phyloP scores from a whole-genome alignment of 2,888 invertebrate species.

The Agapostemon virescens region DNA sequence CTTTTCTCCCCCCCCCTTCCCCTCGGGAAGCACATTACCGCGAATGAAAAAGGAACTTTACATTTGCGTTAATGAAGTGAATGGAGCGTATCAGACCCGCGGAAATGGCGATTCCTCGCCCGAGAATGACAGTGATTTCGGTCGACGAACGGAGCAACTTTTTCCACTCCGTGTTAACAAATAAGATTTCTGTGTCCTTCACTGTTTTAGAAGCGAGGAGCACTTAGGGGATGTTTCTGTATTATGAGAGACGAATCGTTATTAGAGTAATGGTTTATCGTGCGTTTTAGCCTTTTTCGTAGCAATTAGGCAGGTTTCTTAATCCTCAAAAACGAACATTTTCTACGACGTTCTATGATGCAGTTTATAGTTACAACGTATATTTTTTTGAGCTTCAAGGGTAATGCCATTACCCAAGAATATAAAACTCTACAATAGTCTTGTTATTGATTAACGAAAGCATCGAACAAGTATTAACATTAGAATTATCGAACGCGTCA shows the following conservation, averaged over 20 bases:
- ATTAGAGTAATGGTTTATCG: not conserved
- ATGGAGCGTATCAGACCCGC: constrained; percentile 29
- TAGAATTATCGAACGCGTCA: too few relatives aligned
- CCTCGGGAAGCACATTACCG: constrained; percentile 28
- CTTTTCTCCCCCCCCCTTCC: not conserved
- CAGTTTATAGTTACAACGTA: too few relatives aligned
- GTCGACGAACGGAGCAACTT: not conserved
- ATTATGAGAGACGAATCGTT: not conserved
- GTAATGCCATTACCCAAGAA: not conserved
- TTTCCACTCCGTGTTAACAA: not conserved
- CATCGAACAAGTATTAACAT: too few relatives aligned
- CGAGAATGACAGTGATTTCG: constrained; percentile 3
- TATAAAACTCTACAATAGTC: not conserved
- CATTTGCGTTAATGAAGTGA: constrained; percentile 44
- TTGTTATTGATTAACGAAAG: not conserved
- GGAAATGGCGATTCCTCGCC: constrained; percentile 26
- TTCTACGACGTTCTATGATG: too few relatives aligned
- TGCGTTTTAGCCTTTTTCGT: too few relatives aligned
- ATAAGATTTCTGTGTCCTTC: not conserved
- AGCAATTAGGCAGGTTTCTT: too few relatives aligned
- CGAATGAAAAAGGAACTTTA: constrained; percentile 40
- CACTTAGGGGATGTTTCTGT: not conserved
- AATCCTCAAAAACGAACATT: too few relatives aligned
- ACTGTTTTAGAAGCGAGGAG: not conserved
- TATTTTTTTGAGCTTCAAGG: too few relatives aligned